Evolutionary conservation across 2,888 invertebrate genomes (phyloP), one percentile per base, ranked within the genome.

Genomic region (Clitarchus hookeri): DNA sequence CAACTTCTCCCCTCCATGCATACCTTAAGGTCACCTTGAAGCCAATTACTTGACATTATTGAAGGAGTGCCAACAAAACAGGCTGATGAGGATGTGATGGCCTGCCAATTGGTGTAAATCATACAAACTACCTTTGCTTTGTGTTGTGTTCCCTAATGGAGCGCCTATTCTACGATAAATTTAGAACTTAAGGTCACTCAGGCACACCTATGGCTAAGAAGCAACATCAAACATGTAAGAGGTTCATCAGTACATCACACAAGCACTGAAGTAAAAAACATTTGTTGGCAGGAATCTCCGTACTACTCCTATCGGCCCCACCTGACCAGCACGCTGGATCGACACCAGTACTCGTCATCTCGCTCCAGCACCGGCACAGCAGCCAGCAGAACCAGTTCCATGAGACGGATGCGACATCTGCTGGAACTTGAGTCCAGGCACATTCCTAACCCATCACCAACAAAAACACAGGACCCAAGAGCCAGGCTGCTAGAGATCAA

Each of bases 401-500:
- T 96, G 88, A 93, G 97, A 78, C 94, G 97, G 87, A 96, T 97
- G 92, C 93, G 97, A 84, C 97, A 97, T 90, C 92, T 97, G 48
- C 92, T 97, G 87, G 97, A 97, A 90, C 92, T 97, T 87, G 95
- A 94, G 90, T 89, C 91, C 90, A 89, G 92, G 78, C 89, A 88
- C 79, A 89, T 89, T 65, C 89, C 90, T 36, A 89, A 89, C 54
- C 87, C 86, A 44, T 86, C 88, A 26, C 88, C 87, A 89, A 92
- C 88, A 89, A 91, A n/a, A 91, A 93, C 91, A 89, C 94, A 90
- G 90, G 93, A 90, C 90, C 93, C 93, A 90, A 94, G 94, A 88
- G 94, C 94, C 44, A 95, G 95, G 90, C 95, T 95, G 0, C 93
- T 97, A 89, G 97, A 97, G 91, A 97, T 97, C 89, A 97, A 97